phyloP scores from a whole-genome alignment of 2,888 invertebrate genomes.

The Uloborus plumipes region DNA sequence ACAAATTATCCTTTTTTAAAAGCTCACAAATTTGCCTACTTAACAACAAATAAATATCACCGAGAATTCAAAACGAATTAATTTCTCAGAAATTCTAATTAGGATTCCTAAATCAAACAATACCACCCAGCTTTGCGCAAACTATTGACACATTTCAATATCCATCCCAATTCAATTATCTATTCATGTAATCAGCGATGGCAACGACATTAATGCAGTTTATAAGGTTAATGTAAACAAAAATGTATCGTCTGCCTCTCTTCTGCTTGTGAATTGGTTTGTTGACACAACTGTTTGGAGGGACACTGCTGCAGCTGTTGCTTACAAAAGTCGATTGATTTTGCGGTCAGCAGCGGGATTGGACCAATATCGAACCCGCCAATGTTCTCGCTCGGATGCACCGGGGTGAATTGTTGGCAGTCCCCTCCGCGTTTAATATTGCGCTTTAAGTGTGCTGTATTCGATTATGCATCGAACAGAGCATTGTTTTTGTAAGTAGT shows the following conservation, averaged over 20 bases:
- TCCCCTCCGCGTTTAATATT: conserved; percentile 60
- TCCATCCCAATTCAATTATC: too few species aligned
- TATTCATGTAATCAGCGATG: too few species aligned
- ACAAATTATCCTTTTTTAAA: too few species aligned
- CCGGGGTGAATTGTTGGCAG: conserved; percentile 50
- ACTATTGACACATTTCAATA: too few species aligned
- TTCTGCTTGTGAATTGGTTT: conserved; percentile 36
- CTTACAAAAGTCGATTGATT: conserved; percentile 48
- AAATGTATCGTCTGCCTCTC: conserved; percentile 19
- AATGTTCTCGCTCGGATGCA: conserved; percentile 21
- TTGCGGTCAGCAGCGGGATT: conserved; percentile 59
- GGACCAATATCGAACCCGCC: conserved; percentile 49
- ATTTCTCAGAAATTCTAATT: too few species aligned
- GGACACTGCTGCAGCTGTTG: conserved; percentile 29
- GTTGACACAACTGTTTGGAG: conserved; percentile 52
- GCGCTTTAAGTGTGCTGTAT: not conserved
- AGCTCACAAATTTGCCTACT: too few species aligned
- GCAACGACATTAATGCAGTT: conserved; percentile 42
- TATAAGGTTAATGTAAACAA: conserved; percentile 20
- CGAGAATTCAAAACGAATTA: too few species aligned
- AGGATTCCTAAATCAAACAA: too few species aligned
- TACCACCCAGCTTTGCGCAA: too few species aligned
- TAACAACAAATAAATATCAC: too few species aligned
- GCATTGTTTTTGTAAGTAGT: too few species aligned
- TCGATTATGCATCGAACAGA: too few species aligned